Evolutionary conservation across 2,888 invertebrate species (phyloP).

Genomic region (Xylota sylvarum): DNA sequence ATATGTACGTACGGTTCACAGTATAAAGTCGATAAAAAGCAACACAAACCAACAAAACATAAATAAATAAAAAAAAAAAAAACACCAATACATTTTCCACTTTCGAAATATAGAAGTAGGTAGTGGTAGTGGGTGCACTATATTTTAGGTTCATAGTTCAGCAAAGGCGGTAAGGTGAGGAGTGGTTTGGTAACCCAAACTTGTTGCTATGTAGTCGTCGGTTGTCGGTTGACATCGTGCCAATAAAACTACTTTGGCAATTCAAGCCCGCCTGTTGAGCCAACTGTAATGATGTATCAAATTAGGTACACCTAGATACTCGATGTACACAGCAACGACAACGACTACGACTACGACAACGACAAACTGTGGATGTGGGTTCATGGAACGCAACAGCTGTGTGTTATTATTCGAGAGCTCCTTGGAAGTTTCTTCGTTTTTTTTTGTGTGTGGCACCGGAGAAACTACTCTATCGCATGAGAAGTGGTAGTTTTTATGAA

Average conservation of each 20-base stretch:
- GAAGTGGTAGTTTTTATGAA: not conserved
- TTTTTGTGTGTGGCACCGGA: not conserved
- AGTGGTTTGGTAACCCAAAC: conserved; percentile 36
- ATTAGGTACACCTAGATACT: conserved; percentile 59
- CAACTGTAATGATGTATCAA: conserved; percentile 67
- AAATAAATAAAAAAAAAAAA: not conserved
- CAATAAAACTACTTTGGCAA: conserved; percentile 62
- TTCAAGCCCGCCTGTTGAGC: conserved; percentile 62
- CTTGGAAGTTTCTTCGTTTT: conserved; percentile 41
- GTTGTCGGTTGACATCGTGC: conserved; percentile 71
- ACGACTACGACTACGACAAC: conserved; percentile 48
- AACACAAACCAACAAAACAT: conserved; percentile 8
- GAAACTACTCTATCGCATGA: no score
- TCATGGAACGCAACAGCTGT: conserved; percentile 54
- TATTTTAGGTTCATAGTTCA: conserved; percentile 32
- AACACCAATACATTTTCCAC: not conserved
- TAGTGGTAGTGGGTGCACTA: conserved; percentile 21
- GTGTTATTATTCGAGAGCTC: conserved; percentile 7
- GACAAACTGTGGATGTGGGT: conserved; percentile 42
- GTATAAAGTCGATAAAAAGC: conserved; percentile 12
- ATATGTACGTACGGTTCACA: not conserved
- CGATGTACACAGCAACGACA: conserved; percentile 29
- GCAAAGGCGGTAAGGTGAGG: not conserved
- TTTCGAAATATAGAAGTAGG: not conserved
- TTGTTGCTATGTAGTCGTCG: conserved; percentile 56